These are phyloP conservation scores for Columbina picui DNA, from an alignment of 2,113 vertebrate species.

Conservation along the genomic window DNA sequence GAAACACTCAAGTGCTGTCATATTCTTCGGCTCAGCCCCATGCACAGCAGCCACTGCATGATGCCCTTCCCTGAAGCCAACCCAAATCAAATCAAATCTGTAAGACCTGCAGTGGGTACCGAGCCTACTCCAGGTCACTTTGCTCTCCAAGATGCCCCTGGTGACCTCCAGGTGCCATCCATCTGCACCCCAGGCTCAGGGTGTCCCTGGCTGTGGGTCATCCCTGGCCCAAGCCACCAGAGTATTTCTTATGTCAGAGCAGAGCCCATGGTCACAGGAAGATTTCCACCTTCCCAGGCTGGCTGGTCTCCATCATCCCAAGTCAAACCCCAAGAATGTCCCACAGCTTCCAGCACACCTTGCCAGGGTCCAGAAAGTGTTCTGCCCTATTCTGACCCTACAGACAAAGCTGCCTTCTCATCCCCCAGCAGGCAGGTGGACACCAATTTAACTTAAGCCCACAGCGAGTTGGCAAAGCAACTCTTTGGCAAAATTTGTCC, in stretches of 20 bases:
- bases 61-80: background rate
- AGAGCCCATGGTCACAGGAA: background rate
- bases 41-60: background rate
- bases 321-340: background rate
- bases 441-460: background rate
- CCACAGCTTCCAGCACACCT: background rate
- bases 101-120: background rate
- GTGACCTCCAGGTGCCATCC: background rate
- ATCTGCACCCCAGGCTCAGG: background rate
- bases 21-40: background rate
- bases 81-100: background rate
- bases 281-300: background rate
- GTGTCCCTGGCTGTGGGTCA: background rate
- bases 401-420: background rate
- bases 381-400: background rate
- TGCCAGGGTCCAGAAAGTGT: background rate
- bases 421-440: background rate
- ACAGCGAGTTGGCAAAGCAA: background rate
- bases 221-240: background rate
- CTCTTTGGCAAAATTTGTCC: background rate
- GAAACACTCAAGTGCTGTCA: background rate
- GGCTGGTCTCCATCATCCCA: background rate
- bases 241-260: background rate
- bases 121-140: background rate
- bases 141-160: background rate